These are phyloP conservation scores for Drosophila cognata DNA, from an alignment of 2,888 invertebrate species.

Conservation along the genomic window DNA sequence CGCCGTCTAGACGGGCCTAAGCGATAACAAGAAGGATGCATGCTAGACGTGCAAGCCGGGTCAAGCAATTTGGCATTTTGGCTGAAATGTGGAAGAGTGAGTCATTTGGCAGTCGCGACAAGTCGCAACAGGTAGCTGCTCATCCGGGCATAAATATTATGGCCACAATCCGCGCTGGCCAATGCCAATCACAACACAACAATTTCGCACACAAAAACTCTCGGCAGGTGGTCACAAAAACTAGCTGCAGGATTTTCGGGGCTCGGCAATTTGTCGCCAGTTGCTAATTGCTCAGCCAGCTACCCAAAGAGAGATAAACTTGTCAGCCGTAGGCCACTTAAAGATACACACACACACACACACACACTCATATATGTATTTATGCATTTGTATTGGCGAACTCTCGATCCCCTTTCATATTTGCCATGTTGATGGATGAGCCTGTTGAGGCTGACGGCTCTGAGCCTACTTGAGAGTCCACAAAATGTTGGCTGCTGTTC, in stretches of 20 bases:
- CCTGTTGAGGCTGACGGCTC: conserved; percentile 4
- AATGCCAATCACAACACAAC: conserved; percentile 41
- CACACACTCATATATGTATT: background rate
- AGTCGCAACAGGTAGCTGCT: conserved; percentile 39
- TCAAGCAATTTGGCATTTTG: background rate
- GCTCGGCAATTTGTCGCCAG: conserved; percentile 73
- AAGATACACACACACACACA: background rate
- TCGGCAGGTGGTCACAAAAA: conserved; percentile 68
- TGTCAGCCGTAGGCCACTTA: conserved; percentile 32
- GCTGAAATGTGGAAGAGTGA: conserved; percentile 30
- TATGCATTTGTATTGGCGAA: background rate
- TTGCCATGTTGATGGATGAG: conserved; percentile 62
- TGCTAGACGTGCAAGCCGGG: conserved; percentile 1
- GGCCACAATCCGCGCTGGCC: conserved; percentile 66
- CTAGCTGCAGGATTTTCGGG: conserved; percentile 19
- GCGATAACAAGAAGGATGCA: conserved; percentile 40
- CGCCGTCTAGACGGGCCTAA: conserved; percentile 67
- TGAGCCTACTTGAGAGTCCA: conserved; percentile 16
- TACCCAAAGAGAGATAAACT: conserved; percentile 12
- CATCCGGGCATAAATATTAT: conserved; percentile 70
- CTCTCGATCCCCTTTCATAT: conserved; percentile 12
- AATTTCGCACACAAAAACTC: conserved; percentile 69
- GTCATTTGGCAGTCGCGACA: conserved; percentile 67
- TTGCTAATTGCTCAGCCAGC: conserved; percentile 68
- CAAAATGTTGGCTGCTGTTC: conserved; percentile 19